Conservation (phyloP, 2,113 vertebrate species). For the Bujurquina vittata region DNA sequence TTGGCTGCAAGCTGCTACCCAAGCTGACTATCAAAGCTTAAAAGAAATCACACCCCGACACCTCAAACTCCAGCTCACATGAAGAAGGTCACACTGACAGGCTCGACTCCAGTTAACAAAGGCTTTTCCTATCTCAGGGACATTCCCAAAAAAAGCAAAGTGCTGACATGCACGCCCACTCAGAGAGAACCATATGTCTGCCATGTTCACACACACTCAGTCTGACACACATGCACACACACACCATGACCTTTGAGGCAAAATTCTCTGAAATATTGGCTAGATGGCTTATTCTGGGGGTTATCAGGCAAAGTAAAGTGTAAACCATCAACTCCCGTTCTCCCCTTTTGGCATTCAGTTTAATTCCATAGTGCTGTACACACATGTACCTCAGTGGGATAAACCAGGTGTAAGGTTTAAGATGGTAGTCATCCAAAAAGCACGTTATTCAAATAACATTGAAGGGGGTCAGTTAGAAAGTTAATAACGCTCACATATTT, state of each 20-base stretch:
- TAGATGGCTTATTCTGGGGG: neutral
- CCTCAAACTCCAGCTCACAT: slow-evolving; percentile 36
- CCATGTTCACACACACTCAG: slow-evolving; percentile 22
- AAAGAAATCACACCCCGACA: slow-evolving; percentile 32
- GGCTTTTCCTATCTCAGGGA: slow-evolving; percentile 42
- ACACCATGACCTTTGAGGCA: slow-evolving; percentile 51
- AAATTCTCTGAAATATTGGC: slow-evolving; percentile 16
- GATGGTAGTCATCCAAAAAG: neutral
- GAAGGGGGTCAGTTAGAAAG: neutral
- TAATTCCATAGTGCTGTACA: neutral
- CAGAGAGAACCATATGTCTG: slow-evolving; percentile 22
- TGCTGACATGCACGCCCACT: slow-evolving; percentile 42
- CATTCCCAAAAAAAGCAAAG: slow-evolving; percentile 29
- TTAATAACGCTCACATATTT: neutral
- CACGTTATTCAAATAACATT: neutral
- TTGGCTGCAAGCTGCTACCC: slow-evolving; percentile 55
- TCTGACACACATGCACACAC: neutral
- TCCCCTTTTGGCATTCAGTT: neutral
- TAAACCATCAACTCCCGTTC: neutral
- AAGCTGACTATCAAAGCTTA: slow-evolving; percentile 56
- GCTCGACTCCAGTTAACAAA: slow-evolving; percentile 36
- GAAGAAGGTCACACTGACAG: slow-evolving; percentile 56
- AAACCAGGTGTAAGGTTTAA: neutral
- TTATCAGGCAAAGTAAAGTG: neutral
- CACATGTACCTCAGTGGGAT: neutral